phyloP scores from a whole-genome alignment of 2,888 invertebrate genomes.

The Ephialtes manifestator region DNA sequence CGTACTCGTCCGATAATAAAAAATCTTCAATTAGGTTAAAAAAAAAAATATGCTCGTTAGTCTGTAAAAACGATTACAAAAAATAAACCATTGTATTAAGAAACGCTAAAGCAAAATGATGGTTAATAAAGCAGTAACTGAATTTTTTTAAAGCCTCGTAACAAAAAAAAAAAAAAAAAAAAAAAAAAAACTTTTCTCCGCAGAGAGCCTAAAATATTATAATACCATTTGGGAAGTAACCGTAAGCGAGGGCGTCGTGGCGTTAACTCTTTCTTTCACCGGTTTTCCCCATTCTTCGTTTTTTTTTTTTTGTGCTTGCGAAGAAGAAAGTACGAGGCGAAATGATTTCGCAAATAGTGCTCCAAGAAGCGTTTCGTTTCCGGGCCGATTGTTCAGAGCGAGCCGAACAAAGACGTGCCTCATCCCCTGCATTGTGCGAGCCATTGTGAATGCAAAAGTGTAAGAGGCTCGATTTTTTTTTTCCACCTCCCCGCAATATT shows the following conservation, averaged over 20 bases:
- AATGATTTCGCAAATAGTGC: slow-evolving; percentile 48
- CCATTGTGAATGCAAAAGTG: slow-evolving; percentile 44
- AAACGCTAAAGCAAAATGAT: not conserved
- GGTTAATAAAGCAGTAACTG: not conserved
- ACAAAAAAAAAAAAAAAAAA: not conserved
- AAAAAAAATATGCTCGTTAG: not conserved
- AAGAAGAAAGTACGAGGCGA: slow-evolving; percentile 21
- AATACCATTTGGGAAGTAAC: slow-evolving; percentile 27
- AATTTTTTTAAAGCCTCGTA: not conserved
- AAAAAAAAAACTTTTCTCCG: not conserved
- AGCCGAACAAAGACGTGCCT: slow-evolving; percentile 51
- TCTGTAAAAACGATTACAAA: not conserved
- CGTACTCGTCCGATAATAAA: not conserved
- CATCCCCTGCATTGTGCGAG: slow-evolving; percentile 41
- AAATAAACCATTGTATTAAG: not conserved
- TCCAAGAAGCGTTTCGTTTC: slow-evolving; percentile 49
- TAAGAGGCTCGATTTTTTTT: slow-evolving; percentile 37
- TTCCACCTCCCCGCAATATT: not conserved
- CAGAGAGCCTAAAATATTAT: slow-evolving; percentile 10
- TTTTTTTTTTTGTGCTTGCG: not conserved
- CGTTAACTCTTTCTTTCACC: slow-evolving; percentile 14
- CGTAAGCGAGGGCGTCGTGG: slow-evolving; percentile 32
- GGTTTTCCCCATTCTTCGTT: not conserved
- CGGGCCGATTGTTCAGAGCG: slow-evolving; percentile 56
- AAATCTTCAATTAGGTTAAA: no score